Evolutionary conservation across 2,888 invertebrate genomes (phyloP).

Genomic region (Chrysolina haemoptera): DNA sequence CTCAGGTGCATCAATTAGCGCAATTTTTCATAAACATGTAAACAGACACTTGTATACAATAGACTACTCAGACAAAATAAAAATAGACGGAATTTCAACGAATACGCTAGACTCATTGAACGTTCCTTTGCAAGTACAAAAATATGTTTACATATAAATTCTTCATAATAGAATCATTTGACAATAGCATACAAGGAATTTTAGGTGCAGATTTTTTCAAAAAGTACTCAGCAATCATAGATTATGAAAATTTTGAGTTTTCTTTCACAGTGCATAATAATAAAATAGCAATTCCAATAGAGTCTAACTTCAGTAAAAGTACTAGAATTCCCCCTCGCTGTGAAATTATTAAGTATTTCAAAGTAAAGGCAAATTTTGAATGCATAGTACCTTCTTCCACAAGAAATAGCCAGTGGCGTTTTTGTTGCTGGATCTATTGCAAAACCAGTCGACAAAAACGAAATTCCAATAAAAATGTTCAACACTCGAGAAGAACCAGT

Average conservation of each 20-base stretch:
- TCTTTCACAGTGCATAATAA: background rate
- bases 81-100: background rate
- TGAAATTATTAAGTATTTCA: conserved; percentile 14
- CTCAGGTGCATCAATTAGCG: background rate
- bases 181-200: background rate
- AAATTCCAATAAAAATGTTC: background rate
- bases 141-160: background rate
- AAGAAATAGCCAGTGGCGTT: conserved; percentile 11
- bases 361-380: conserved; percentile 1
- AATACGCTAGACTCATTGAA: conserved; percentile 3
- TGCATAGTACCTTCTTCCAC: too few species aligned
- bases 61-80: background rate
- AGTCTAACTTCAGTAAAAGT: background rate
- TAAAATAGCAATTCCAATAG: conserved; percentile 1
- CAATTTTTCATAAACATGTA: background rate
- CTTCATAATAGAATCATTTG: background rate
- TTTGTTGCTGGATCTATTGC: background rate
- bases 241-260: background rate
- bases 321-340: background rate
- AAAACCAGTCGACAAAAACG: background rate
- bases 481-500: conserved; percentile 14
- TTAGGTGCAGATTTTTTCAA: conserved; percentile 1
- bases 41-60: background rate
- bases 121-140: background rate
- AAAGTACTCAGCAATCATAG: conserved; percentile 9